Conservation (phyloP, 2,113 vertebrate species). For the Jacana jacana region DNA sequence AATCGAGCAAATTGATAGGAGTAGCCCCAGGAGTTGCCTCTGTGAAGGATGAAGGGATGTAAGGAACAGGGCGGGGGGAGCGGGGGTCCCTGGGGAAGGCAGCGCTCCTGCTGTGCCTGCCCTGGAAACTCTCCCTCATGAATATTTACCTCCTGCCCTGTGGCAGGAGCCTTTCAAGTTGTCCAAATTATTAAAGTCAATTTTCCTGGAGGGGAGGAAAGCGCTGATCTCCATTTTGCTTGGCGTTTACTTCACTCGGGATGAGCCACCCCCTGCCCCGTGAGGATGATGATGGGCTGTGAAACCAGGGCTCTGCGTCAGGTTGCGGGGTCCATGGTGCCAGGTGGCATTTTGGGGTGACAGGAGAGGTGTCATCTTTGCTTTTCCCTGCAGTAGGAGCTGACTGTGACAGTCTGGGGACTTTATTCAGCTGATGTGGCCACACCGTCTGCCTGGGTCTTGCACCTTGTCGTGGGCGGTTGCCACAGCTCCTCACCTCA, state of each 20-base stretch:
- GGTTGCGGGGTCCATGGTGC: fast-evolving
- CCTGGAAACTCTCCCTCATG: not conserved
- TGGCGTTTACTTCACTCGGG: not conserved
- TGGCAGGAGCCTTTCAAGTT: slow-evolving; percentile 49
- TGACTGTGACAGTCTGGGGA: not conserved
- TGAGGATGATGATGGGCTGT: not conserved
- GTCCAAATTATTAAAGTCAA: slow-evolving; percentile 38
- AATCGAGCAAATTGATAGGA: not conserved
- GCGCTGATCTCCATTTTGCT: slow-evolving; percentile 8
- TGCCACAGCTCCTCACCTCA: not conserved
- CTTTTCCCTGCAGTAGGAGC: not conserved
- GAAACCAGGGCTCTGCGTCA: fast-evolving
- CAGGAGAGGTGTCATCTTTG: not conserved
- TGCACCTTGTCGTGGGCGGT: fast-evolving
- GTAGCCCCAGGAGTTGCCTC: not conserved
- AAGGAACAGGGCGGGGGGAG: not conserved
- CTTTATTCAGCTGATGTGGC: not conserved
- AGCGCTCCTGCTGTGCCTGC: not conserved
- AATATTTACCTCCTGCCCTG: slow-evolving; percentile 47
- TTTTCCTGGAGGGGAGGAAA: slow-evolving; percentile 33
- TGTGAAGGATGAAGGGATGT: not conserved
- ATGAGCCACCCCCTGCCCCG: not conserved
- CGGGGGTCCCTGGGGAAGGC: not conserved
- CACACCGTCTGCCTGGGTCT: fast-evolving
- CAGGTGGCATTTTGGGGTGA: too few species aligned